phyloP scores from a whole-genome alignment of 2,113 vertebrate species.

The Pampusana beccarii region DNA sequence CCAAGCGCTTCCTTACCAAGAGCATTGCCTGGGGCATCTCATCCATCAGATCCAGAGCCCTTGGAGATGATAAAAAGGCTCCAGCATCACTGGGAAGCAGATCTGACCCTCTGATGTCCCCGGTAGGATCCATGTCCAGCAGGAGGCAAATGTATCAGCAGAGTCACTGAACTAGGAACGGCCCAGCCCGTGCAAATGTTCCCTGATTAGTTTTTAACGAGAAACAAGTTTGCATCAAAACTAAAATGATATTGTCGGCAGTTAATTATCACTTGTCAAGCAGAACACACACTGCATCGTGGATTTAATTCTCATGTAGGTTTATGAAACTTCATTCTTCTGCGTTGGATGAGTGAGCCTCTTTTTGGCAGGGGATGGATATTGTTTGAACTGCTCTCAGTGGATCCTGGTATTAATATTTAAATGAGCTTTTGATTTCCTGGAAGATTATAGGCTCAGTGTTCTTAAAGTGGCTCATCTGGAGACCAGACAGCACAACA shows the following conservation, averaged over 20 bases:
- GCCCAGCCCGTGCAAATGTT: neutral
- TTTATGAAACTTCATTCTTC: slow-evolving; percentile 1
- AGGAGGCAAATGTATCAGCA: neutral
- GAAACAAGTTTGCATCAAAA: slow-evolving; percentile 65
- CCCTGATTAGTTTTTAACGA: slow-evolving; percentile 68
- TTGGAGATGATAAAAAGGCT: neutral
- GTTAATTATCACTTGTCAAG: slow-evolving; percentile 80
- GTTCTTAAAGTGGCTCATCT: neutral
- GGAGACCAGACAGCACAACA: slow-evolving; percentile 3
- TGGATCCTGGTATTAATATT: neutral
- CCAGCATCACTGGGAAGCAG: neutral
- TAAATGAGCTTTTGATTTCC: slow-evolving; percentile 18
- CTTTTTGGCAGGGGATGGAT: neutral
- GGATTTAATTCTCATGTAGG: slow-evolving; percentile 51
- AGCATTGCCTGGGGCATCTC: neutral
- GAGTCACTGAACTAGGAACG: neutral
- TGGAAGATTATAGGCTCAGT: neutral
- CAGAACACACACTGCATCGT: slow-evolving; percentile 18
- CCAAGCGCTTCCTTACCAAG: neutral
- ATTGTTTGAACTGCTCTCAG: slow-evolving; percentile 3
- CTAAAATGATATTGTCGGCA: slow-evolving; percentile 71
- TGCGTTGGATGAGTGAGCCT: neutral
- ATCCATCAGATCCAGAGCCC: neutral
- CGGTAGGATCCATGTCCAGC: neutral
- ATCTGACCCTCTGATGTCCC: neutral